Evolutionary conservation across 2,888 invertebrate genomes (phyloP), one percentile per base, ranked within the genome.

Genomic region (Scaptomyza tumidula): DNA sequence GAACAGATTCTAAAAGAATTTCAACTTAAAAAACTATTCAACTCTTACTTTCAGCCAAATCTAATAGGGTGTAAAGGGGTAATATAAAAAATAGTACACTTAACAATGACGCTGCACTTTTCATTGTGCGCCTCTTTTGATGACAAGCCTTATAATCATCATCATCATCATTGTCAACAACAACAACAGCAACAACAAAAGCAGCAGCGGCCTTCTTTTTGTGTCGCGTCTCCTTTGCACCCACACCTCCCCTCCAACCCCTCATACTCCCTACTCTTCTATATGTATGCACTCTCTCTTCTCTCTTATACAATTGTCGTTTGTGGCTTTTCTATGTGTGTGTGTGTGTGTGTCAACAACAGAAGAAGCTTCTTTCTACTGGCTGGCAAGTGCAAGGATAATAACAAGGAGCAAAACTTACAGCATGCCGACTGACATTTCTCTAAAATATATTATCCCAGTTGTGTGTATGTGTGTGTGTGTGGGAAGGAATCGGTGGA

Each of bases 21-120:
- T 35, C 14, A 3, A 0, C 14, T 39, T 1, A 14, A 9, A 39
- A 0, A 3, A 3, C 3, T 14, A 9, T 39, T 9, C 14, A 39
- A 39, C 39, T 39, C 14, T 39, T 14, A 39, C 39, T 39, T 39
- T 39, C 39, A n/a, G 6, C 6, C 9, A 10, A 24, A 24, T n/a
- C 10, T 19, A 39, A 14, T 0, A 58, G 68, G 58, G 61, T 59
- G 48, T 31, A 10, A 3, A 10, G 27, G 14, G 14, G 57, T 49
- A 48, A 45, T 57, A 57, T 52, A 39, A 45, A 16, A 33, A 24
- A 41, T 41, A 9, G 11, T 33, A 6, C 45, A 67, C 31, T 63
- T 54, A 49, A 67, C 67, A 75, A 75, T 75, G 75, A 71, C 50
- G 71, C 62, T 71, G 75, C 59, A 71, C 67, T 75, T 75, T 75